These are phyloP conservation scores for Phyllotreta striolata DNA, from an alignment of 2,888 invertebrate genomes.

Conservation along the genomic window DNA sequence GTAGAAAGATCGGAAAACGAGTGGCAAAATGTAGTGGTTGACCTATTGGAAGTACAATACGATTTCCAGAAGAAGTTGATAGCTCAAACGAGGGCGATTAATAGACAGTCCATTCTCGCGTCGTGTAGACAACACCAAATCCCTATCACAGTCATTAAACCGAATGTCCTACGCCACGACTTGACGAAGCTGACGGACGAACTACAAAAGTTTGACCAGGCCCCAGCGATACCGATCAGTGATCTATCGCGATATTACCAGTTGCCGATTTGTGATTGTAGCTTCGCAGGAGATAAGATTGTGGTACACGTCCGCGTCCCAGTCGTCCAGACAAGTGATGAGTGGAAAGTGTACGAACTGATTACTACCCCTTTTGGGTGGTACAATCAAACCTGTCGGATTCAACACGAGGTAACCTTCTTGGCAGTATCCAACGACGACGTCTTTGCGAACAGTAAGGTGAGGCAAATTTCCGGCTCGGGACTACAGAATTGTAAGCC, in stretches of 20 bases:
- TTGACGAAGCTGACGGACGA: conserved; percentile 11
- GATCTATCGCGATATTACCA: conserved; percentile 32
- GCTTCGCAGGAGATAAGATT: conserved; percentile 24
- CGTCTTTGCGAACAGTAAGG: no score
- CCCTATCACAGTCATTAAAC: not conserved
- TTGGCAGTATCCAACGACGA: conserved; percentile 6
- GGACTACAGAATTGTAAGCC: conserved; percentile 36
- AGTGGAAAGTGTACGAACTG: conserved; percentile 36
- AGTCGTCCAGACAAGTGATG: conserved; percentile 14
- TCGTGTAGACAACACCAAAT: conserved; percentile 28
- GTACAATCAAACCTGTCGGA: conserved; percentile 37
- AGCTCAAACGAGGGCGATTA: conserved; percentile 4
- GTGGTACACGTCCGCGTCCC: conserved; percentile 30
- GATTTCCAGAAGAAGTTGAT: not conserved
- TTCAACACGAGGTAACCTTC: conserved; percentile 27
- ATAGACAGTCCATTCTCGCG: conserved; percentile 21
- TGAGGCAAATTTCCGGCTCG: not conserved
- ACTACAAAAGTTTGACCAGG: conserved; percentile 17
- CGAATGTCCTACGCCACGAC: conserved; percentile 26
- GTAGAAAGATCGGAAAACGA: not conserved
- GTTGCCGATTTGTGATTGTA: conserved; percentile 39
- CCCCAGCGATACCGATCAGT: conserved; percentile 30
- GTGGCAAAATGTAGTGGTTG: not conserved
- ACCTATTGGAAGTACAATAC: not conserved
- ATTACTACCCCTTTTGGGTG: conserved; percentile 40